Conservation (phyloP, 2,888 invertebrate genomes). For the Rhyacophila evoluta region DNA sequence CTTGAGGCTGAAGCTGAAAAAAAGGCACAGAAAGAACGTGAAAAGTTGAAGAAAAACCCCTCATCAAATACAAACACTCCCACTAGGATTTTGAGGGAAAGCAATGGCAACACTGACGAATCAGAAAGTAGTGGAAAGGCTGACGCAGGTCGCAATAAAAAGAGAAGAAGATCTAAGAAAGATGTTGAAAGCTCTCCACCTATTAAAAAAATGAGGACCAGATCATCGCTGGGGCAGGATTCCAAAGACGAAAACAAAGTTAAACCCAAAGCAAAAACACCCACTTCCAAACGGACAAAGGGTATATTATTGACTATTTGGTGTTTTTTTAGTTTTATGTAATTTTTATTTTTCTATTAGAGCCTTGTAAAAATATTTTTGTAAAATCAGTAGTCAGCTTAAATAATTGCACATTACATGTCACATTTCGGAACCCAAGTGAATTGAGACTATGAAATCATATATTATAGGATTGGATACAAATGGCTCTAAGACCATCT, state of each 20-base stretch:
- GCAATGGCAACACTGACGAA: slow-evolving; percentile 58
- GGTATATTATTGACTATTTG: background rate
- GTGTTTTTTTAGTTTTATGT: no score
- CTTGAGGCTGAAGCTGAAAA: slow-evolving; percentile 74
- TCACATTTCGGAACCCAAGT: no score
- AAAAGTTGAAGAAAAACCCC: slow-evolving; percentile 55
- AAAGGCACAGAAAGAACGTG: slow-evolving; percentile 57
- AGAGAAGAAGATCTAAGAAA: slow-evolving; percentile 45
- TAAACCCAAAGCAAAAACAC: slow-evolving; percentile 8
- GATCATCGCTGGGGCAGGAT: slow-evolving; percentile 42
- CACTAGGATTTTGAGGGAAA: slow-evolving; percentile 59
- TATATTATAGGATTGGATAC: no score
- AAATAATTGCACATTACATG: no score
- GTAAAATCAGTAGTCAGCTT: no score
- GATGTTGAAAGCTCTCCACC: slow-evolving; percentile 55
- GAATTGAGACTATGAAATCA: no score
- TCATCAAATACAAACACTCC: slow-evolving; percentile 57
- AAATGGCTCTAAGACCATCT: no score
- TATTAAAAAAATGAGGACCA: slow-evolving; percentile 54
- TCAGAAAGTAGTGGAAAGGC: slow-evolving; percentile 55
- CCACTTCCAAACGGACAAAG: slow-evolving; percentile 46
- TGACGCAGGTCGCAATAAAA: slow-evolving; percentile 57
- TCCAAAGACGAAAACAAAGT: slow-evolving; percentile 37
- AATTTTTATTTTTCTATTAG: no score
- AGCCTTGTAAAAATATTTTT: no score